Percentiles rank a stretch among this genome's conserved stretches.
These are phyloP conservation scores for Tachycineta bicolor DNA, from an alignment of 2,113 vertebrate species.

Conservation along the genomic window DNA sequence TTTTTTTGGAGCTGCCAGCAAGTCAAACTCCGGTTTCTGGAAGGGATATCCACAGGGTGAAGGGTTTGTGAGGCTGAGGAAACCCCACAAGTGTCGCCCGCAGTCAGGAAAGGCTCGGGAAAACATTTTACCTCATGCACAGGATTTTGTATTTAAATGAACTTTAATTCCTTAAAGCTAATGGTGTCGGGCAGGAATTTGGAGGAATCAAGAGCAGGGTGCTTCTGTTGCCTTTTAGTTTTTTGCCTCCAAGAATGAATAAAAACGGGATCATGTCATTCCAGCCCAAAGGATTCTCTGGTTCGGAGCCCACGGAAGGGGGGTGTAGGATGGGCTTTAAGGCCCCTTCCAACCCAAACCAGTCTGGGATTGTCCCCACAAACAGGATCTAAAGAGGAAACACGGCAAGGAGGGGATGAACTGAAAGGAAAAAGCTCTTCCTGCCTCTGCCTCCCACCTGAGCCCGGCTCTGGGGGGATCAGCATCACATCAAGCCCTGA, in stretches of 20 bases:
- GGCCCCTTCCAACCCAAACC: background rate
- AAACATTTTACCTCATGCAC: rapidly evolving
- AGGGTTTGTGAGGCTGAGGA: background rate
- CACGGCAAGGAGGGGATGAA: background rate
- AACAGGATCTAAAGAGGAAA: background rate
- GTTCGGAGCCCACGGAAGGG: background rate
- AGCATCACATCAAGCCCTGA: background rate
- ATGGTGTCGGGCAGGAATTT: rapidly evolving
- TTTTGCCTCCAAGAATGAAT: no score
- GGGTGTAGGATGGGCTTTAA: background rate
- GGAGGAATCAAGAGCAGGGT: background rate
- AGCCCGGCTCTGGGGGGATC: background rate
- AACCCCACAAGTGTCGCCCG: rapidly evolving
- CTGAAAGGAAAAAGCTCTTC: background rate
- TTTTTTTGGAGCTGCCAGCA: background rate
- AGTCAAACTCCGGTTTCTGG: rapidly evolving
- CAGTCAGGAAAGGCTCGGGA: background rate
- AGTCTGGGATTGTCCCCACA: background rate
- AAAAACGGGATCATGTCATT: background rate
- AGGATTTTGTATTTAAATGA: rapidly evolving
- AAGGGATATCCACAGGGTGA: rapidly evolving
- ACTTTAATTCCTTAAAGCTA: background rate
- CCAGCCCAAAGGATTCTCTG: background rate
- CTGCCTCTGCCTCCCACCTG: background rate
- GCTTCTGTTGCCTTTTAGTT: rapidly evolving